Base-by-base conservation (phyloP, 2,113 vertebrate species). In the Ia io region DNA sequence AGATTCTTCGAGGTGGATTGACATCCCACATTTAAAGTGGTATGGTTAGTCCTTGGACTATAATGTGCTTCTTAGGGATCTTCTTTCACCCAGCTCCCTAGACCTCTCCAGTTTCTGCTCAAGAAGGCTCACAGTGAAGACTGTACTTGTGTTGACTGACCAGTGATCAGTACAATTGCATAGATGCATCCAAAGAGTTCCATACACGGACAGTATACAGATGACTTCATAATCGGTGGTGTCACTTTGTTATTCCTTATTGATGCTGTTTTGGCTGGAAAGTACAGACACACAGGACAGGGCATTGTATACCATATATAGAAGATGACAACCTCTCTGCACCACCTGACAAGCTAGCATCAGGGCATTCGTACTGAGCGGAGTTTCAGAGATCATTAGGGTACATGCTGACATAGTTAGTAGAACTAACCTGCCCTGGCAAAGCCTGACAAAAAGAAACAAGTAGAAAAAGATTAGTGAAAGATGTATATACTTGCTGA, bases 361-460 rank as follows among this genome's bases (percentile, higher is more conserved):
- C 97, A 99, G 99, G 96, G 99, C 98, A 98, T 99, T 97, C 98
- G 98, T 97, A 99, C 99, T 92, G 99, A 99, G 97, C 98, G 99
- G 97, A 99, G 98, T 98, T 99, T 99, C 95, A 98, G 99, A 96
- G 99, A 99, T 98, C 99, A 67, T 98, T 99, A 98, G 99, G 37
- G 42, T 99, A 99, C 51, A 98, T 99, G 96, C 98, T 99, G 98
- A 99, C 99, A 99, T 99, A 99, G 97, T 99, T 98, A 99, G 99
- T 98, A 99, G 99, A 99, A 99, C 98, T 98, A 99, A 98, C 97
- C 98, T 99, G 92, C 98, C 99, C n/a, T 99, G 99, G 99, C 99
- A 99, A 97, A 99, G 98, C 99, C 98, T 98, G 99, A 98, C 98
- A 99, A 99, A 98, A 99, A 99, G 98, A 99, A 99, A 98, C 98